phyloP scores from a whole-genome alignment of 2,797 vertebrate species.

The Novumbra hubbsi region DNA sequence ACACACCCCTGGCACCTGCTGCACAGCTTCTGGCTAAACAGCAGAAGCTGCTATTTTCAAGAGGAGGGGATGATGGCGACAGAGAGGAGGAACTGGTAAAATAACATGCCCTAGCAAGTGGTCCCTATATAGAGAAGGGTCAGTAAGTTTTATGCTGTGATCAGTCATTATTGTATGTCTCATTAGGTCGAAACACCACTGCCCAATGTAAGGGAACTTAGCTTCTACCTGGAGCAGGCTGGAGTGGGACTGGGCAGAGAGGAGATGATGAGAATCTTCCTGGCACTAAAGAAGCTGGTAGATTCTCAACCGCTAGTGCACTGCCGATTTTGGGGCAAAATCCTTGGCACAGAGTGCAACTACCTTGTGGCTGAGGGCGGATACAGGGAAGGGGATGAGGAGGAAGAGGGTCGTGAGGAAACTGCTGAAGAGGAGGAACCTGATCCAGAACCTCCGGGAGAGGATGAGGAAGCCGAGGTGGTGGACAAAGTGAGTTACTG shows the following conservation, averaged over 20 bases:
- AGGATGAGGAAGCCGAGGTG: conserved; percentile 52
- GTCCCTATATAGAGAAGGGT: neutral
- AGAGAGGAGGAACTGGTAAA: conserved; percentile 64
- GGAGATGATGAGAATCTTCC: conserved; percentile 83
- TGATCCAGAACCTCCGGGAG: conserved; percentile 45
- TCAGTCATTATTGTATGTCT: neutral
- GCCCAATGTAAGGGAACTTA: conserved; percentile 84
- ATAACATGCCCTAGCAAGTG: neutral
- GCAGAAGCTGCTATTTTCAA: conserved; percentile 76
- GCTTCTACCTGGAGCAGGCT: conserved; percentile 88
- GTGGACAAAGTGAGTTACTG: conserved; percentile 28
- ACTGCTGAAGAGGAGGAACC: conserved; percentile 41
- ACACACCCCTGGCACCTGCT: conserved; percentile 61
- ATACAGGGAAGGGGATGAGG: conserved; percentile 72
- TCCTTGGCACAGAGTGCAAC: conserved; percentile 82
- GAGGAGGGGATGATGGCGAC: conserved; percentile 49
- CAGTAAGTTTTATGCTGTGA: neutral
- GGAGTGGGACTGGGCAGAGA: conserved; percentile 83
- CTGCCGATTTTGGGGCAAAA: conserved; percentile 94
- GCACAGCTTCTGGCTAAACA: conserved; percentile 76
- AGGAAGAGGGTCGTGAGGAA: conserved; percentile 65
- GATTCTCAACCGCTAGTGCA: conserved; percentile 72
- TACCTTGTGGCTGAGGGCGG: conserved; percentile 88
- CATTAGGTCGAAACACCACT: conserved; percentile 72
- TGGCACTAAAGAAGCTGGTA: conserved; percentile 85